Base-by-base conservation (phyloP, 2,113 vertebrate species). In the Anseranas semipalmata region DNA sequence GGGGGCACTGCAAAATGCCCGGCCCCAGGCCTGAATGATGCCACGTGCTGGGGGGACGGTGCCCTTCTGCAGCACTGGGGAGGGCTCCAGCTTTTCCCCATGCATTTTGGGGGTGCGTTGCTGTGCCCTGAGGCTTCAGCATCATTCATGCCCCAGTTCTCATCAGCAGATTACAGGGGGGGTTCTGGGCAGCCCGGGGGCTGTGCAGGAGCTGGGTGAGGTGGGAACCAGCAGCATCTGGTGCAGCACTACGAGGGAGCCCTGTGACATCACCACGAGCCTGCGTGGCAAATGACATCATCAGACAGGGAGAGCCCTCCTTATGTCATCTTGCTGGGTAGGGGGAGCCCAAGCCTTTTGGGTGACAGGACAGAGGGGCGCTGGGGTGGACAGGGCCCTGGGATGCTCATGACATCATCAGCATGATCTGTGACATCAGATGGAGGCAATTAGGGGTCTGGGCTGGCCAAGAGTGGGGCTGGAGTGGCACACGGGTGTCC, bases 121-220 rank as follows among this genome's bases (percentile, higher is more conserved):
- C 21, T 33, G 55, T 15, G 5, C 56, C 74, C 30, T 65, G 12
- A 48, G 41, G 17, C 17, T 46, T 33, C 1, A 2, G 41, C 12
- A 35, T 53, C 35, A 13, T 62, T 60, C 6, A 0, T 7, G 59
- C 32, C 21, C 3, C 0, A 76, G 33, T 55, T 59, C 59, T 45
- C 3, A 15, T 66, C 50, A 2, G 7, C 2, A 4, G 6, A 0
- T 6, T 3, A 4, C 33, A n/a, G 58, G 58, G 33, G 33, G 33
- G 17, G 58, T 5, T 21, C 18, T n/a, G 58, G 33, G 56, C 32
- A n/a, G 32, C 32, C 19, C 19, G 32, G 33, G 56, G 56, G 58
- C 33, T 35, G 58, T 5, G 12, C 33, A 22, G 58, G 58, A 20
- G 20, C 21, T 21, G 58, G 33, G 12, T 59, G 58, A 59, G 18